Conservation (phyloP, 2,888 invertebrate genomes). For the Rhaphigaster nebulosa region DNA sequence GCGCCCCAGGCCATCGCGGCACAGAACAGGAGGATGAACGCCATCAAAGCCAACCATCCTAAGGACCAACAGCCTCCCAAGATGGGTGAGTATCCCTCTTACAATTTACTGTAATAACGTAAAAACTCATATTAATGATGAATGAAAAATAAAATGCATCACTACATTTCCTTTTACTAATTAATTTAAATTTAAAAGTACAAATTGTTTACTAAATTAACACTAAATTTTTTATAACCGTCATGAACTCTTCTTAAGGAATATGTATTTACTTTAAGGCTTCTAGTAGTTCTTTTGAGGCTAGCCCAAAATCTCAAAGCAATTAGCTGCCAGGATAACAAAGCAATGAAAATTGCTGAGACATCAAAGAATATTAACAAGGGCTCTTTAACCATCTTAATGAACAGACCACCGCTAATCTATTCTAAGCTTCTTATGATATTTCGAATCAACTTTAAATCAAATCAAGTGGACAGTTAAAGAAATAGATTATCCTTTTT, state of each 20-base stretch:
- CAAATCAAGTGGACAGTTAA: too few species aligned
- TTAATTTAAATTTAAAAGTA: too few species aligned
- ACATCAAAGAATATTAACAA: background rate
- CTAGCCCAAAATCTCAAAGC: background rate
- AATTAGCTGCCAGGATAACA: constrained; percentile 14
- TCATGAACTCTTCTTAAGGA: too few species aligned
- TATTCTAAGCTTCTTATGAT: background rate
- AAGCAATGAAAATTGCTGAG: background rate
- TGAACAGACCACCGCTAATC: background rate
- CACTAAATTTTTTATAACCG: too few species aligned
- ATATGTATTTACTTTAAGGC: background rate
- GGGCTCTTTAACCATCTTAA: background rate
- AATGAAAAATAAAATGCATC: background rate
- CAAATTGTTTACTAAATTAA: too few species aligned
- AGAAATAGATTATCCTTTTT: too few species aligned
- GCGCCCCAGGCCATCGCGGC: constrained; percentile 67
- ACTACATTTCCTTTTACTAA: too few species aligned
- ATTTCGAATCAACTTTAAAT: too few species aligned
- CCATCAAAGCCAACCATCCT: constrained; percentile 88
- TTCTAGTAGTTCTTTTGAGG: background rate
- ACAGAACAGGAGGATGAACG: constrained; percentile 85
- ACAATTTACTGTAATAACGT: background rate
- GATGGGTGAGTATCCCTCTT: constrained; percentile 76
- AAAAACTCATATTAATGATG: background rate
- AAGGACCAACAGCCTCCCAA: constrained; percentile 85